phyloP scores from a whole-genome alignment of 2,113 vertebrate genomes.

The Orcinus orca region DNA sequence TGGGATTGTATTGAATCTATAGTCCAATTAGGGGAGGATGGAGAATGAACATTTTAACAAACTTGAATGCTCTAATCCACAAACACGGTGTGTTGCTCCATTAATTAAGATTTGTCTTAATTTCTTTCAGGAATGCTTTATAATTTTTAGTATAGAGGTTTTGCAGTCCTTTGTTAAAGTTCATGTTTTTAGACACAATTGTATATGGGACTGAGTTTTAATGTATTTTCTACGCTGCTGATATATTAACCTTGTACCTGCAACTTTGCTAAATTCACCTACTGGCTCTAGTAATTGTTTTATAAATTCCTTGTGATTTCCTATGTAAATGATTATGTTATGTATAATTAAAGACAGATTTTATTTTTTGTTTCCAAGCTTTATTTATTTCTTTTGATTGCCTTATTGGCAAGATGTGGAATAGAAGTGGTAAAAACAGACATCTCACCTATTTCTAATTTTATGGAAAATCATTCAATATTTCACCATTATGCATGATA shows the following conservation, averaged over 20 bases:
- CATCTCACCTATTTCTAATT: not conserved
- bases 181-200: not conserved
- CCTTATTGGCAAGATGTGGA: not conserved
- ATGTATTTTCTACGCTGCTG: not conserved
- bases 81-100: not conserved
- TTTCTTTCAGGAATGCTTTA: not conserved
- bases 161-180: not conserved
- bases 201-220: not conserved
- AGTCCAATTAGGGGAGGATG: not conserved
- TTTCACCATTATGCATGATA: not conserved
- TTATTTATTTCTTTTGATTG: not conserved
- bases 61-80: not conserved
- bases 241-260: not conserved
- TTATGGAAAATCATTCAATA: not conserved
- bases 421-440: not conserved
- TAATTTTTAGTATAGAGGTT: not conserved
- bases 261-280: not conserved
- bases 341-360: not conserved
- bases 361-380: constrained; percentile 39
- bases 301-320: constrained; percentile 29
- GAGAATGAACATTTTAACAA: not conserved
- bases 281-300: not conserved
- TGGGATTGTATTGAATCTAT: not conserved
- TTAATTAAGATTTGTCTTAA: not conserved
- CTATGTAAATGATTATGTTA: constrained; percentile 1